These are phyloP conservation scores for Seira ritae DNA, from an alignment of 2,888 invertebrate genomes.

Conservation along the genomic window DNA sequence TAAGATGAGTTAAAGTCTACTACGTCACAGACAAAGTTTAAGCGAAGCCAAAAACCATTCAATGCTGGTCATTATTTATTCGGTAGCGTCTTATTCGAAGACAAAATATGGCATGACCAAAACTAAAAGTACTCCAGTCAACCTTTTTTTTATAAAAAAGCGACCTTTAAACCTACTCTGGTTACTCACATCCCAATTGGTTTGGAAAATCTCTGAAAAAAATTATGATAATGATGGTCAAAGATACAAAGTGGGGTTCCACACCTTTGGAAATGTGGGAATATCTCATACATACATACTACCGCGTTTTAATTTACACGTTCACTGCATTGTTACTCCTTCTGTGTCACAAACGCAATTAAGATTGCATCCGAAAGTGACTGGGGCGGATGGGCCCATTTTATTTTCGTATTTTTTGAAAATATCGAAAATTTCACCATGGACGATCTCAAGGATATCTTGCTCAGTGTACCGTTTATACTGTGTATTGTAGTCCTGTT, in stretches of 20 bases:
- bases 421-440: conserved; percentile 21
- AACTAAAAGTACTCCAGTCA: not conserved
- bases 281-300: not conserved
- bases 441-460: conserved; percentile 37
- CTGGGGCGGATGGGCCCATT: not conserved
- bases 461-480: conserved; percentile 35
- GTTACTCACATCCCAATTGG: no score
- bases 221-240: no score
- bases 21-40: not conserved
- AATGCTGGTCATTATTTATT: not conserved
- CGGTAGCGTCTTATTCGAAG: not conserved
- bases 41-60: not conserved
- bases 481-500: conserved; percentile 23
- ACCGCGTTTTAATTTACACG: no score
- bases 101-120: not conserved
- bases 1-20: not conserved
- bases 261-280: not conserved
- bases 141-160: no score
- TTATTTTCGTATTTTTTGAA: not conserved
- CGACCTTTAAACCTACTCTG: no score
- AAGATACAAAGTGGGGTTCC: no score
- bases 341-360: not conserved
- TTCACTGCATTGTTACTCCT: no score
- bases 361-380: not conserved
- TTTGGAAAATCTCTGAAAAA: no score